A percentile compares a stretch with the other conserved stretches of the same genome.
phyloP scores from a whole-genome alignment of 2,888 invertebrate genomes.

The Megamerina dolium region DNA sequence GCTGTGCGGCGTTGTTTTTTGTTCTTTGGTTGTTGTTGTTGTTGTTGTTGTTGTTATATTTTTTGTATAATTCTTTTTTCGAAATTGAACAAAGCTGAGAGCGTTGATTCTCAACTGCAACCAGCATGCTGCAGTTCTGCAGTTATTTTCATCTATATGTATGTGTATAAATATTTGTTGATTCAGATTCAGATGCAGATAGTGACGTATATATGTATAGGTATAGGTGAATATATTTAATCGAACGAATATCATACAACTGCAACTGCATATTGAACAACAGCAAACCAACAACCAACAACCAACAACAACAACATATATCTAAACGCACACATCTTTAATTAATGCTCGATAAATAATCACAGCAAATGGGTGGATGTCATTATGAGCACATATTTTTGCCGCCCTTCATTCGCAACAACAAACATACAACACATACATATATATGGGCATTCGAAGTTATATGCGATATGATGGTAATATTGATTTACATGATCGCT shows the following conservation, averaged over 20 bases:
- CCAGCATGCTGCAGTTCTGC: not conserved
- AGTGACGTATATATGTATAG: not conserved
- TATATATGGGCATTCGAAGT: not conserved
- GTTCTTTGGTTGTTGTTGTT: not conserved
- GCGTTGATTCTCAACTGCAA: not conserved
- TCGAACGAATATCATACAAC: no score
- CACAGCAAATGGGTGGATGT: slow-evolving; percentile 32
- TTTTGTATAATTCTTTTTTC: slow-evolving; percentile 1
- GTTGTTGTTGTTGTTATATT: slow-evolving; percentile 6
- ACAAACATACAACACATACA: not conserved
- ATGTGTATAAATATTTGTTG: no score
- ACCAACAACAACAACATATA: slow-evolving; percentile 11
- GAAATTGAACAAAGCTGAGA: no score
- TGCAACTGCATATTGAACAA: no score
- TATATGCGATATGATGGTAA: no score
- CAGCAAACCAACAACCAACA: no score
- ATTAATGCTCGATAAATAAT: slow-evolving; percentile 35
- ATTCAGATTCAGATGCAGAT: no score
- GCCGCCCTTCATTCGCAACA: slow-evolving; percentile 6
- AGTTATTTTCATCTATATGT: no score
- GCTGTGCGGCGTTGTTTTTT: not conserved
- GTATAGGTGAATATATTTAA: not conserved
- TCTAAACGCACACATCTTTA: slow-evolving; percentile 32
- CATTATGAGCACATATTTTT: slow-evolving; percentile 23
- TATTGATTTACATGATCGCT: no score